Base-by-base conservation (phyloP, 1,140 invertebrate species). In the Lordiphosa mommai region DNA sequence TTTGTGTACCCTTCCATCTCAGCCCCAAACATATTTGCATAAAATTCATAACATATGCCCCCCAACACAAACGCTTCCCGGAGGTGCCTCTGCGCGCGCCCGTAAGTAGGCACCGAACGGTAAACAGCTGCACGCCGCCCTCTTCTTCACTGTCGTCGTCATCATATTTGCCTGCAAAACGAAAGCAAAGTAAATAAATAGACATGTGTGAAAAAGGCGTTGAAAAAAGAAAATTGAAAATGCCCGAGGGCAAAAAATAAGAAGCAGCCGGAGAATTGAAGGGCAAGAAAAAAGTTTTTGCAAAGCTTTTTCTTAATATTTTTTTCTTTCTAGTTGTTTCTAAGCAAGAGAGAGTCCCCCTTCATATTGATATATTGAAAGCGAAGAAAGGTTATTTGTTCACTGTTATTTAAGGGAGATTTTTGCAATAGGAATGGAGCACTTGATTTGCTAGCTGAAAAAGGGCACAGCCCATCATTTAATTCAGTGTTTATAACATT, bases 31-130 rank as follows among this genome's bases (percentile, higher is more conserved):
- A 66, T 67, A 72, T 72, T 72, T 72, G 69, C 69, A 72, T 72
- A 72, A 72, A 72, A 72, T 72, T 72, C 69, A 72, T 72, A 72
- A 72, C 69, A 72, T 72, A 72, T 72, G 69, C 69, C 69, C 61
- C 52, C 56, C 50, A 48, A 14, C 52, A 52, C 23, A 46, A 10
- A 29, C 33, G 17, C 10, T 27, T 27, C 23, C n/a, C 23, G 30
- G 46, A 47, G 43, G 52, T 44, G 58, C 51, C 46, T 10, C 50
- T 27, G 30, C 36, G 34, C 13, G 4, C 38, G 17, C 46, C 53
- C 60, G 30, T 46, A 51, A 50, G 53, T 58, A 58, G 53, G 53
- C 60, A 58, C 48, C 60, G 17, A 59, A 51, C 40, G 57, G 57
- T 59, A 59, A 59, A 59, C 32, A 23, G 34, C 23, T 3, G 0